A percentile compares a stretch with the other conserved stretches of the same genome.
Conservation (phyloP, 2,797 vertebrate species). For the Cynopterus sphinx region DNA sequence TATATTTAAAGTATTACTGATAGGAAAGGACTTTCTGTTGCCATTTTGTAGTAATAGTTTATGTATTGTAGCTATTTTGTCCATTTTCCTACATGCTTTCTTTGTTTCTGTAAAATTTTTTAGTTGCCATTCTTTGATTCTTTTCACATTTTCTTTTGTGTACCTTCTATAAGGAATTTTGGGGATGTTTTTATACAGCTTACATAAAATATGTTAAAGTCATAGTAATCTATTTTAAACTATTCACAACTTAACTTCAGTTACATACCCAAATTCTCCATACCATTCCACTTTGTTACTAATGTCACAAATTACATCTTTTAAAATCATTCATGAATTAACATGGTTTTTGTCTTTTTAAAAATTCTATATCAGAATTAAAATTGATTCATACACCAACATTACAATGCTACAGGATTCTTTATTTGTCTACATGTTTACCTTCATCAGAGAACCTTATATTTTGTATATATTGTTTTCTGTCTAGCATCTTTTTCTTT, state of each 20-base stretch:
- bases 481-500: neutral
- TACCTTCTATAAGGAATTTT: neutral
- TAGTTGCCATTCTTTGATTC: neutral
- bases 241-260: neutral
- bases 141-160: neutral
- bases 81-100: neutral
- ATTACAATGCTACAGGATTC: neutral
- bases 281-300: neutral
- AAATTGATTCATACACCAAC: neutral
- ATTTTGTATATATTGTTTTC: neutral
- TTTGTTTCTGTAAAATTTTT: neutral
- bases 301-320: neutral
- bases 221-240: neutral
- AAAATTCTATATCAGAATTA: neutral
- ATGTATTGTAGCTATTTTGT: neutral
- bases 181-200: neutral
- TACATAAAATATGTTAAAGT: neutral
- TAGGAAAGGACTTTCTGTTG: neutral
- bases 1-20: neutral
- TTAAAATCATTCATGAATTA: neutral
- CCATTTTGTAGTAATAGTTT: neutral
- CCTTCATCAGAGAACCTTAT: neutral
- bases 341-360: neutral
- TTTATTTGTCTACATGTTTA: neutral
- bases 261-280: neutral